Conservation (phyloP, 2,888 invertebrate genomes). For the Arge pagana region DNA sequence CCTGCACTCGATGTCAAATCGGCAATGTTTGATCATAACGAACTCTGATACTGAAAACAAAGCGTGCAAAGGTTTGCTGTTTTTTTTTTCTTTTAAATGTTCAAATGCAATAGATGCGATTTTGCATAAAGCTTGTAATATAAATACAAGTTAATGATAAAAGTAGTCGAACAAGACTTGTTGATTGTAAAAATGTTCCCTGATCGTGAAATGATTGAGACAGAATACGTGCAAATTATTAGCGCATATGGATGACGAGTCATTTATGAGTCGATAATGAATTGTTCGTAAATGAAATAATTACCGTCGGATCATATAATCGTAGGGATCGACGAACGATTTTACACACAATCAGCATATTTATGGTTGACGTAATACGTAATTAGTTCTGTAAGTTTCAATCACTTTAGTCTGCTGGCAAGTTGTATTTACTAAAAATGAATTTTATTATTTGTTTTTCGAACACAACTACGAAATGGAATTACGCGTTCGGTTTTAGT, state of each 20-base stretch:
- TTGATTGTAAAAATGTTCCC: too few species aligned
- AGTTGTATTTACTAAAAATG: conserved; percentile 3
- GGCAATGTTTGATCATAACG: neutral
- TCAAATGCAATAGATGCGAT: neutral
- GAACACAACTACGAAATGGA: conserved; percentile 9
- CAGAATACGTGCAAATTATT: too few species aligned
- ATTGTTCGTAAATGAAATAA: too few species aligned
- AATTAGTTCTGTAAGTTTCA: conserved; percentile 15
- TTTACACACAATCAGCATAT: conserved; percentile 31
- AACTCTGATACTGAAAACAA: too few species aligned
- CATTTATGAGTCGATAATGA: too few species aligned
- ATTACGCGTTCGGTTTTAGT: conserved; percentile 9
- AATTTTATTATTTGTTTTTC: neutral
- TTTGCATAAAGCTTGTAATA: too few species aligned
- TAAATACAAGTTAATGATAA: too few species aligned
- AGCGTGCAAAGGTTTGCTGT: too few species aligned
- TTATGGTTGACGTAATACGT: conserved; percentile 19
- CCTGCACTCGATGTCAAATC: neutral
- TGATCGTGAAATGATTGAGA: too few species aligned
- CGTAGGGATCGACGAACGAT: conserved; percentile 25
- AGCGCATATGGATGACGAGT: too few species aligned
- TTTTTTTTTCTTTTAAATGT: too few species aligned
- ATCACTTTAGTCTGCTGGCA: conserved; percentile 3
- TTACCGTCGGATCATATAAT: conserved; percentile 20
- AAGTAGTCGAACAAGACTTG: too few species aligned